These are phyloP conservation scores for Lampropteryx suffumata DNA, from an alignment of 2,888 invertebrate genomes.

Conservation along the genomic window DNA sequence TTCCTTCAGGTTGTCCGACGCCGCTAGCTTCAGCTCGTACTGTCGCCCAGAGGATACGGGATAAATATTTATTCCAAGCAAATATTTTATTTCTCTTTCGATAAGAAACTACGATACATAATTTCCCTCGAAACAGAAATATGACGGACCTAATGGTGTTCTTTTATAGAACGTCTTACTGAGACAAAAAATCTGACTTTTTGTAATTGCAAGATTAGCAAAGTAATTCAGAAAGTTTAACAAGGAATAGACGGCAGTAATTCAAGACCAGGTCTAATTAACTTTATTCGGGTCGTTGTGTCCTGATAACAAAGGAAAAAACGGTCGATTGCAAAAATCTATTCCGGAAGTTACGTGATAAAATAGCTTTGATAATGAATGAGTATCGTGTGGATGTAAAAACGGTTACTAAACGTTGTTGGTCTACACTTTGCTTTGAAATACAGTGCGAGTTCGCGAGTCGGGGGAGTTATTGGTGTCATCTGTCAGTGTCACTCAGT, in stretches of 20 bases:
- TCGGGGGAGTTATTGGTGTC: slow-evolving; percentile 68
- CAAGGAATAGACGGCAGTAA: slow-evolving; percentile 46
- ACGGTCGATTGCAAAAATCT: slow-evolving; percentile 30
- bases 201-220: slow-evolving; percentile 51
- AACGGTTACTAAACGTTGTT: slow-evolving; percentile 46
- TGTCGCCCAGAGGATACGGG: slow-evolving; percentile 62
- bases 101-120: slow-evolving; percentile 22
- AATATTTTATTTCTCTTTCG: slow-evolving; percentile 23
- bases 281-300: slow-evolving; percentile 46
- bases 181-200: slow-evolving; percentile 46
- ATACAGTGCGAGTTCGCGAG: slow-evolving; percentile 57
- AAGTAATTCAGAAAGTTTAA: slow-evolving; percentile 54
- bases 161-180: slow-evolving; percentile 34
- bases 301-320: slow-evolving; percentile 43
- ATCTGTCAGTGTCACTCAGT: slow-evolving; percentile 74
- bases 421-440: slow-evolving; percentile 52
- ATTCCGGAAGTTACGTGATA: slow-evolving; percentile 19
- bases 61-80: slow-evolving; percentile 25
- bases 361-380: slow-evolving; percentile 17
- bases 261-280: slow-evolving; percentile 52
- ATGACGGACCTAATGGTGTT: slow-evolving; percentile 20
- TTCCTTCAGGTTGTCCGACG: slow-evolving; percentile 98
- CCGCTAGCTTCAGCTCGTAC: slow-evolving; percentile 97
- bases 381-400: slow-evolving; percentile 20
- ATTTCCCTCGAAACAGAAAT: slow-evolving; percentile 24